These are phyloP conservation scores for Dusona sp. DNA, from an alignment of 2,888 invertebrate species.

Conservation along the genomic window DNA sequence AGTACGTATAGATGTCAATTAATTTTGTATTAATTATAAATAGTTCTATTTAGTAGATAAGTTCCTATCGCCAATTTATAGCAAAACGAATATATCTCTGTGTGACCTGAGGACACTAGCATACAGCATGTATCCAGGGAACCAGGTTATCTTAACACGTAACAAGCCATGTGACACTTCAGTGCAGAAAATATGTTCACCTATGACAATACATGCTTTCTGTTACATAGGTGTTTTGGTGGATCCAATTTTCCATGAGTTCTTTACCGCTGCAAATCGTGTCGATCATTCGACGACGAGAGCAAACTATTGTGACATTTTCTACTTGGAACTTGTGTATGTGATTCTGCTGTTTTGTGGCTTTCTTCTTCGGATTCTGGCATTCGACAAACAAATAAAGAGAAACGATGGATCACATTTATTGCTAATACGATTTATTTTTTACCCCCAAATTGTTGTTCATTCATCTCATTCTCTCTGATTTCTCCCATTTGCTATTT, in stretches of 20 bases:
- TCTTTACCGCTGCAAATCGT: constrained; percentile 27
- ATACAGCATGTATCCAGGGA: constrained; percentile 65
- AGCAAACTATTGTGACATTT: constrained; percentile 47
- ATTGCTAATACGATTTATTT: neutral
- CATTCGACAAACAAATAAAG: neutral
- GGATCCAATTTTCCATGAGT: constrained; percentile 76
- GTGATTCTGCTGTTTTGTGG: constrained; percentile 11
- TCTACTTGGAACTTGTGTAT: constrained; percentile 27
- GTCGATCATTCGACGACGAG: constrained; percentile 17
- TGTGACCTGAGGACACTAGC: constrained; percentile 23
- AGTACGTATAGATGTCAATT: neutral
- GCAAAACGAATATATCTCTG: constrained; percentile 53
- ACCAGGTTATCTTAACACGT: constrained; percentile 63
- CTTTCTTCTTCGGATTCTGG: neutral
- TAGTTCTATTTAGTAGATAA: neutral
- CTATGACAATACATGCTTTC: neutral
- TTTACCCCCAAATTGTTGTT: neutral
- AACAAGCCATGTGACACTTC: constrained; percentile 64
- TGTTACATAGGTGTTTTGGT: constrained; percentile 65
- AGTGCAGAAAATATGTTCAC: constrained; percentile 9
- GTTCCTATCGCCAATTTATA: constrained; percentile 32
- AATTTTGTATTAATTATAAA: neutral
- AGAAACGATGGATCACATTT: neutral
- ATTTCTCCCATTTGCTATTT: neutral
- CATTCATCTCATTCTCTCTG: neutral